phyloP scores from a whole-genome alignment of 2,113 vertebrate genomes.

The Collichthys lucidus region DNA sequence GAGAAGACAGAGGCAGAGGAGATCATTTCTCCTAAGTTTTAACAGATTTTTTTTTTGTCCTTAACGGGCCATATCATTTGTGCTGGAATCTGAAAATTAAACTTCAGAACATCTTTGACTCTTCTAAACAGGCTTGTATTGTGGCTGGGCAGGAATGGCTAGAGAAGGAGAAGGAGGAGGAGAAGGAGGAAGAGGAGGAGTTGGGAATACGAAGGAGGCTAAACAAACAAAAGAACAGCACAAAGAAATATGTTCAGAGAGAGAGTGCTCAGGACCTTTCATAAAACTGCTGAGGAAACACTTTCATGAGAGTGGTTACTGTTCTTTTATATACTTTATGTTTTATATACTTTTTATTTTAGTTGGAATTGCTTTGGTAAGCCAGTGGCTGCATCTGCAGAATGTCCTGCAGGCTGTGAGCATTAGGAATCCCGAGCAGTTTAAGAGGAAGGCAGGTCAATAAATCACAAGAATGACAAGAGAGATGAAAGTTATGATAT shows the following conservation, averaged over 20 bases:
- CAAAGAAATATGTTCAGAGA: constrained; percentile 22
- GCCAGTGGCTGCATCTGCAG: constrained; percentile 40
- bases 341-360: constrained; percentile 10
- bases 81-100: constrained; percentile 69
- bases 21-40: neutral
- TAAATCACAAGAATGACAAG: constrained; percentile 10
- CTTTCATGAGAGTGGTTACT: constrained; percentile 28
- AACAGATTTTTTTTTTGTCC: neutral
- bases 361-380: constrained; percentile 11
- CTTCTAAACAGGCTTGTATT: constrained; percentile 56
- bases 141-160: constrained; percentile 49
- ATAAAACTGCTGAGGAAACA: constrained; percentile 36
- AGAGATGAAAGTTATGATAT: neutral
- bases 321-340: constrained; percentile 7
- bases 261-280: constrained; percentile 24
- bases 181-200: constrained; percentile 25
- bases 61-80: constrained; percentile 58
- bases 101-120: constrained; percentile 46
- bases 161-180: constrained; percentile 10
- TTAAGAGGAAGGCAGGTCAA: constrained; percentile 4
- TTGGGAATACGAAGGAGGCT: constrained; percentile 22
- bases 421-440: neutral
- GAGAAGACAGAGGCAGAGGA: neutral
- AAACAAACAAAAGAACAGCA: constrained; percentile 52
- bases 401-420: constrained; percentile 24